phyloP scores from a whole-genome alignment of 2,113 vertebrate genomes.

The Rallus limicola region DNA sequence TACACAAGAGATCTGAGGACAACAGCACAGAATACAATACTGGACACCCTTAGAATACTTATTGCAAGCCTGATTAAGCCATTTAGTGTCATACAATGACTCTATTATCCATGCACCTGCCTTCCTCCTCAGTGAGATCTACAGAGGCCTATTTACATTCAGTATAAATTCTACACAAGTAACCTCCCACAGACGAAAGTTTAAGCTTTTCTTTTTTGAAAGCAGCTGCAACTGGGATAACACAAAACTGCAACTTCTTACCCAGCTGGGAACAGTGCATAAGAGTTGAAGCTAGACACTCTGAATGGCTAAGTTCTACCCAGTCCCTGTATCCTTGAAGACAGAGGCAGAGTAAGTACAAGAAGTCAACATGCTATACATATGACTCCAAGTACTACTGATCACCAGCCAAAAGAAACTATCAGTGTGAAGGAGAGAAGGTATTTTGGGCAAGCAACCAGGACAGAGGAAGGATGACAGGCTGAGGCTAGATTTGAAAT shows the following conservation, averaged over 20 bases:
- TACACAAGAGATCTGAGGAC: slow-evolving; percentile 28
- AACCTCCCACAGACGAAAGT: background rate
- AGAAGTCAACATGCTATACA: background rate
- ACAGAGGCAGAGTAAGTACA: background rate
- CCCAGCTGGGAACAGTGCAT: background rate
- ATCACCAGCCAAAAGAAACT: background rate
- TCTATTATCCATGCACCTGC: slow-evolving; percentile 12
- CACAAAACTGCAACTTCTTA: background rate
- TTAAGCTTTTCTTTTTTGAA: slow-evolving; percentile 13
- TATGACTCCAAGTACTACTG: background rate
- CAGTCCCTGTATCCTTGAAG: background rate
- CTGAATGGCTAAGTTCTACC: background rate
- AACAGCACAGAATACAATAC: slow-evolving; percentile 19
- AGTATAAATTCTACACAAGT: background rate
- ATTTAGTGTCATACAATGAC: slow-evolving; percentile 1
- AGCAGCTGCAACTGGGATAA: slow-evolving; percentile 30
- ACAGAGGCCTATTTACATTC: slow-evolving; percentile 24
- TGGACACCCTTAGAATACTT: slow-evolving; percentile 1
- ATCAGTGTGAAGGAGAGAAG: background rate
- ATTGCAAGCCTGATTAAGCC: background rate
- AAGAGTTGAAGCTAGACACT: background rate
- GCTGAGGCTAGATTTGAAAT: slow-evolving; percentile 38
- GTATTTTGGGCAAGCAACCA: background rate
- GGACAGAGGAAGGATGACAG: background rate
- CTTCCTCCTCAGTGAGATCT: background rate